A percentile compares a stretch with the other conserved stretches of the same genome.
Evolutionary conservation across 1,140 invertebrate species (phyloP).

Genomic region (Probaryconus sp.): DNA sequence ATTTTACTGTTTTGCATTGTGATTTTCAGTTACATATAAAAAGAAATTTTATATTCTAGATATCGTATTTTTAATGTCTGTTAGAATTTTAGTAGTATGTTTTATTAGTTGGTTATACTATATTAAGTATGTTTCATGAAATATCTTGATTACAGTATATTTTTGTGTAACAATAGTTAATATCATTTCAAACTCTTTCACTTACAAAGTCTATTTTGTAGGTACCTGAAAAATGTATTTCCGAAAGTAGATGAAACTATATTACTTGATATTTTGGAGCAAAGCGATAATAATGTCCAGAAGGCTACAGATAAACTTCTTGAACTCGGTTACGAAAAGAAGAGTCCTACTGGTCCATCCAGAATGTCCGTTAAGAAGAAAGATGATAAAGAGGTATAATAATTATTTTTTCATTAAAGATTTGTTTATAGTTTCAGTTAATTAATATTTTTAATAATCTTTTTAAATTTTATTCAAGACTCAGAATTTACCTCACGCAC

Average conservation of each 20-base stretch:
- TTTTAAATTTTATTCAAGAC: conserved; percentile 63
- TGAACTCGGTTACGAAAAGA: conserved; percentile 89
- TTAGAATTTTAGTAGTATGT: conserved; percentile 56
- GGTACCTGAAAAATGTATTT: conserved; percentile 94
- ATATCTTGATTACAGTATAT: conserved; percentile 39
- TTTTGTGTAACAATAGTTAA: conserved; percentile 34
- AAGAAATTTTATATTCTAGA: conserved; percentile 43
- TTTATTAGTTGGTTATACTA: conserved; percentile 42
- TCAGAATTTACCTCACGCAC: conserved; percentile 73
- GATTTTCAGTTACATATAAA: conserved; percentile 24
- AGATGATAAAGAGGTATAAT: conserved; percentile 73
- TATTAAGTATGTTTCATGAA: conserved; percentile 30
- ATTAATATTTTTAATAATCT: conserved; percentile 1
- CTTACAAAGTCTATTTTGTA: conserved; percentile 67
- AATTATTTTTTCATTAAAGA: not conserved
- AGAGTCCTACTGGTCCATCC: conserved; percentile 80
- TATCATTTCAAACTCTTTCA: not conserved
- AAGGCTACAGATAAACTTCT: conserved; percentile 88
- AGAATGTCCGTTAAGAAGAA: conserved; percentile 78
- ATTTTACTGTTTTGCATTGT: conserved; percentile 32
- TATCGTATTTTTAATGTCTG: conserved; percentile 53
- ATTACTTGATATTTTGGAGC: conserved; percentile 88
- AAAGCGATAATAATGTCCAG: conserved; percentile 92
- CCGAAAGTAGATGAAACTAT: conserved; percentile 94
- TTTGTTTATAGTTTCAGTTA: conserved; percentile 19